Base-by-base conservation (phyloP, 2,888 invertebrate genomes). In the Polylopha cassiicola region DNA sequence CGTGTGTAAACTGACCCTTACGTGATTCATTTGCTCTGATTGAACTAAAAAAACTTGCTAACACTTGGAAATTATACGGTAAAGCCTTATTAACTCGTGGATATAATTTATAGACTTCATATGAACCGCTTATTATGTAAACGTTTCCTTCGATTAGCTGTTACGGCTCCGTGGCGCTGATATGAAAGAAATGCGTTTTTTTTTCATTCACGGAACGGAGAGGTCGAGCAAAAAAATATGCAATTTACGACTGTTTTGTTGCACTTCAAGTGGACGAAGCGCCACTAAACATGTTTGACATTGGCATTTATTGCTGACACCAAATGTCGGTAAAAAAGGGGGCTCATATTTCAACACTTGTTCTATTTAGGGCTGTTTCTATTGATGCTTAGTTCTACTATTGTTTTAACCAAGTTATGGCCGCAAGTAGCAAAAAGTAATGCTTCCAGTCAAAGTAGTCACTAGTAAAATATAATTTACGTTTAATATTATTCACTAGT, bases 1-100 rank as follows among this genome's bases (percentile, higher is more conserved):
- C 48, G 47, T 47, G 49, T 47, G 46, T 43, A 43, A 43, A 39
- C 22, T 36, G 44, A 41, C 43, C 44, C 43, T 38, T 41, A 28
- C 24, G 30, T 34, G 37, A 37, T 44, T 9, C 17, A 32, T 41
- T 36, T 41, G 24, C 24, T 28, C 21, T 10, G 14, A 39, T 37
- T 26, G 37, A 31, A 34, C 43, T 38, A 21, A 36, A 28, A 20
- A 39, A 32, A 36, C 17, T 32, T 24, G 30, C 16, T 24, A 31
- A 38, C 38, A 24, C 22, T 36, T 31, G 15, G 31, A 16, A 30
- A 30, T 41, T 41, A 36, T 21, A 24, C 30, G 29, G 34, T 30
- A 36, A 38, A 24, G 24, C 23, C 10, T 11, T 23, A 14, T 16
- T 27, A 26, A 28, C 16, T 18, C 13, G 24, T n/a, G 14, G 9